A percentile compares a stretch with the other conserved stretches of the same genome.
Conservation (phyloP, 2,888 invertebrate species). For the Drosophila algonquin region DNA sequence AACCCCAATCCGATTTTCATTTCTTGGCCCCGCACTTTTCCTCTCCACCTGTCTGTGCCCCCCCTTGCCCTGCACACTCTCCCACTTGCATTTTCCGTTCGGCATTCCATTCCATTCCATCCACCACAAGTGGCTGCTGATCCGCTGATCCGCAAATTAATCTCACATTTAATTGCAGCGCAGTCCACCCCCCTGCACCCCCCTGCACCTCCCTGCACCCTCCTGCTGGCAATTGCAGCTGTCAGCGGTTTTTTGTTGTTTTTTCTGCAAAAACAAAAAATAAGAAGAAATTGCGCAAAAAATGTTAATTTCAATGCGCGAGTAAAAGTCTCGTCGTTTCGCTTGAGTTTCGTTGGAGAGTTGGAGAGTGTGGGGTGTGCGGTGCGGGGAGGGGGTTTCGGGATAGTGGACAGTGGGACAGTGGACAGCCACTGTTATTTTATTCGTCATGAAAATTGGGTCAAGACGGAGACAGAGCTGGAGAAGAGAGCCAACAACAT, state of each 20-base stretch:
- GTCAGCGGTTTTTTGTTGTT: slow-evolving; percentile 32
- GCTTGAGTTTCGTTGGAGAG: not conserved
- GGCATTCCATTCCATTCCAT: not conserved
- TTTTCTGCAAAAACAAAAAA: not conserved
- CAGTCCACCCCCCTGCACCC: not conserved
- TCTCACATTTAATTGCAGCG: slow-evolving; percentile 59
- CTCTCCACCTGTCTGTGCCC: not conserved
- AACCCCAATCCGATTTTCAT: slow-evolving; percentile 23
- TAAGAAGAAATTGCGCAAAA: slow-evolving; percentile 15
- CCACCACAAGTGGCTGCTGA: slow-evolving; percentile 18
- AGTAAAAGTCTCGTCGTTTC: slow-evolving; percentile 41
- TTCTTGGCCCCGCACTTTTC: slow-evolving; percentile 31
- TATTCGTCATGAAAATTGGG: slow-evolving; percentile 61
- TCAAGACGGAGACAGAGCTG: slow-evolving; percentile 35
- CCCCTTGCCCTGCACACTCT: not conserved
- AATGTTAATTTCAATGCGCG: slow-evolving; percentile 44
- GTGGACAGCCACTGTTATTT: slow-evolving; percentile 48
- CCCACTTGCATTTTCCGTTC: slow-evolving; percentile 44
- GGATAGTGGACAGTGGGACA: slow-evolving; percentile 2
- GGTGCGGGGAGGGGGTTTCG: not conserved
- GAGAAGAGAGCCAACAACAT: slow-evolving; percentile 3
- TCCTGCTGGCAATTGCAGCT: slow-evolving; percentile 42
- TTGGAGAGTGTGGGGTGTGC: not conserved
- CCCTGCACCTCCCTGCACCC: not conserved
- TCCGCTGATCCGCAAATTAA: slow-evolving; percentile 51